A percentile compares a stretch with the other conserved stretches of the same genome.
phyloP scores from a whole-genome alignment of 2,888 invertebrate species.

The Drosophila imparisetae region DNA sequence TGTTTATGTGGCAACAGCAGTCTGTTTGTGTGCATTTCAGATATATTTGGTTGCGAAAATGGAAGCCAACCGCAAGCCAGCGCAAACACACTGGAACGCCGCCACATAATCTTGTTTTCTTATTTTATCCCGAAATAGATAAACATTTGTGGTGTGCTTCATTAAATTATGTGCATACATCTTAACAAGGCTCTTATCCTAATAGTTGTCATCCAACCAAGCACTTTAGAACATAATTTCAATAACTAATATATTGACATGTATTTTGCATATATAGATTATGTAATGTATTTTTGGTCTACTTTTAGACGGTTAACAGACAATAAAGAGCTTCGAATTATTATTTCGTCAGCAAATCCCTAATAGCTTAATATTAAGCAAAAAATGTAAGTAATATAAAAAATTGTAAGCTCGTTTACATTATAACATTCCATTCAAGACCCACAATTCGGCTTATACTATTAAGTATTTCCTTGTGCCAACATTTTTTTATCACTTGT shows the following conservation, averaged over 20 bases:
- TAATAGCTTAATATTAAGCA: too few species aligned
- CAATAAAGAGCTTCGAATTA: background rate
- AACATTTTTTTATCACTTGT: conserved; percentile 17
- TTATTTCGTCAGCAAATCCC: background rate
- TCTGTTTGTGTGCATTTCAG: conserved; percentile 8
- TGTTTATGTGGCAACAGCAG: conserved; percentile 24
- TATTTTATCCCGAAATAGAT: conserved; percentile 15
- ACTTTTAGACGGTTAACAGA: background rate
- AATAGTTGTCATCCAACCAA: background rate
- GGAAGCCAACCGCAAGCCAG: conserved; percentile 21
- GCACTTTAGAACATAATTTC: background rate
- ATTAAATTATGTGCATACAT: conserved; percentile 17
- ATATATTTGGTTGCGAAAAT: conserved; percentile 26
- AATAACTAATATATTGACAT: background rate
- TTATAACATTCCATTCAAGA: background rate
- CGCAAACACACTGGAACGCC: conserved; percentile 1
- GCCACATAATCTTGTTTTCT: conserved; percentile 24
- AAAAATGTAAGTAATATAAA: too few species aligned
- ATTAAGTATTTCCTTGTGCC: conserved; percentile 18
- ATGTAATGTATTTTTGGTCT: background rate
- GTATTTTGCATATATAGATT: background rate
- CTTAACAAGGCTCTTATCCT: background rate
- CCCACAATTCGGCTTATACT: background rate
- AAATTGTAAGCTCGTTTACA: background rate
- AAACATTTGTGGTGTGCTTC: conserved; percentile 37